Evolutionary conservation across 1,140 invertebrate species (phyloP).

Genomic region (Teleopsis dalmanni): DNA sequence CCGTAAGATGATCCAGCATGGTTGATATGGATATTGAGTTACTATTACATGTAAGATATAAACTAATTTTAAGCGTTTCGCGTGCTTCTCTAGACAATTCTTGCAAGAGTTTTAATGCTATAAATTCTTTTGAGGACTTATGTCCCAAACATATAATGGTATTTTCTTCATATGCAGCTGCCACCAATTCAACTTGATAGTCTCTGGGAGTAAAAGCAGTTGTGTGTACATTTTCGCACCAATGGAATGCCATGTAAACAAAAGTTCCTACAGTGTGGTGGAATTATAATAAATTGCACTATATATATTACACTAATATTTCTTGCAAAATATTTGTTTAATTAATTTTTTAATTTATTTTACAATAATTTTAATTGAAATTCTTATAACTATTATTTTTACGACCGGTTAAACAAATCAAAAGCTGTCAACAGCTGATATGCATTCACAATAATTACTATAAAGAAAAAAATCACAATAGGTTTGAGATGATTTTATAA

Average conservation of each 20-base stretch:
- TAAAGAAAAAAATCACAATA: no score
- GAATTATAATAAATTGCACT: no score
- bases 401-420: no score
- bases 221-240: slow-evolving; percentile 45
- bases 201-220: slow-evolving; percentile 63
- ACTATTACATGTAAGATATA: slow-evolving; percentile 26
- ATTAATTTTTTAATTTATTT: no score
- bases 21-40: slow-evolving; percentile 14
- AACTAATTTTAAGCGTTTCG: slow-evolving; percentile 32
- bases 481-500: no score
- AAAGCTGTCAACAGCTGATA: no score
- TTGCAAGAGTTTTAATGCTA: slow-evolving; percentile 81
- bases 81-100: slow-evolving; percentile 55
- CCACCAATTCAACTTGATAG: slow-evolving; percentile 74
- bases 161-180: slow-evolving; percentile 68
- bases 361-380: no score
- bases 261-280: no score
- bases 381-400: no score
- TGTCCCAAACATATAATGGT: slow-evolving; percentile 79
- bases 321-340: no score
- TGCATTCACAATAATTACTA: no score
- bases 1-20: slow-evolving; percentile 33
- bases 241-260: slow-evolving; percentile 45
- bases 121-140: slow-evolving; percentile 77
- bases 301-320: no score